Evolutionary conservation across 2,113 vertebrate genomes (phyloP).

Genomic region (Erinaceus europaeus): DNA sequence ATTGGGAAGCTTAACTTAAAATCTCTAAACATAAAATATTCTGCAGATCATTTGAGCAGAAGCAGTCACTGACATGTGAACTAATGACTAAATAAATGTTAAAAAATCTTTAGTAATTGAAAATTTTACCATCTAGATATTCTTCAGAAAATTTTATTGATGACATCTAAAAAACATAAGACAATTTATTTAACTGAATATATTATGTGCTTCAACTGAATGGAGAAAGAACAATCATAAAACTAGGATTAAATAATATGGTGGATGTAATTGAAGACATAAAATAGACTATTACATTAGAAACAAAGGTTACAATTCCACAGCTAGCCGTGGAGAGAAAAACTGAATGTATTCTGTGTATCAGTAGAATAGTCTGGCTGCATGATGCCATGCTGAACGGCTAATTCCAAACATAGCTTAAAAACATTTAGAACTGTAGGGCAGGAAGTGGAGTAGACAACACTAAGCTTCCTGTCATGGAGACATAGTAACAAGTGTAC

Average conservation of each 20-base stretch:
- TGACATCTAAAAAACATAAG: conserved; percentile 20
- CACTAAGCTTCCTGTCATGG: neutral
- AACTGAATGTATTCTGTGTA: neutral
- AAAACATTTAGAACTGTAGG: neutral
- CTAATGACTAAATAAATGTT: conserved; percentile 5
- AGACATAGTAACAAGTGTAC: neutral
- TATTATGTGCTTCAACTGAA: neutral
- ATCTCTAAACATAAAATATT: conserved; percentile 32
- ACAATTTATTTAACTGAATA: conserved; percentile 41
- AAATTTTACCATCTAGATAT: neutral
- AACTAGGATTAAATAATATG: conserved; percentile 2
- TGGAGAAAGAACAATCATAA: conserved; percentile 26
- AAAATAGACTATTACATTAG: neutral
- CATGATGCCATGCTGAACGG: neutral
- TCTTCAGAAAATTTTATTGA: conserved; percentile 41
- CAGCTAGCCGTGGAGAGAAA: conserved; percentile 21
- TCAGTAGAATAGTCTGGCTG: neutral
- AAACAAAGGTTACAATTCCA: neutral
- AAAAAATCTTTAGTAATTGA: neutral
- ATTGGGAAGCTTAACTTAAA: conserved; percentile 7
- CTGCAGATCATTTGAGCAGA: neutral
- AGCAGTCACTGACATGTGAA: too few relatives aligned
- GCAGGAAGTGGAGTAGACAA: neutral
- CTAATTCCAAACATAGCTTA: neutral
- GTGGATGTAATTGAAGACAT: neutral